phyloP scores from a whole-genome alignment of 2,113 vertebrate genomes.

The Caloenas nicobarica region DNA sequence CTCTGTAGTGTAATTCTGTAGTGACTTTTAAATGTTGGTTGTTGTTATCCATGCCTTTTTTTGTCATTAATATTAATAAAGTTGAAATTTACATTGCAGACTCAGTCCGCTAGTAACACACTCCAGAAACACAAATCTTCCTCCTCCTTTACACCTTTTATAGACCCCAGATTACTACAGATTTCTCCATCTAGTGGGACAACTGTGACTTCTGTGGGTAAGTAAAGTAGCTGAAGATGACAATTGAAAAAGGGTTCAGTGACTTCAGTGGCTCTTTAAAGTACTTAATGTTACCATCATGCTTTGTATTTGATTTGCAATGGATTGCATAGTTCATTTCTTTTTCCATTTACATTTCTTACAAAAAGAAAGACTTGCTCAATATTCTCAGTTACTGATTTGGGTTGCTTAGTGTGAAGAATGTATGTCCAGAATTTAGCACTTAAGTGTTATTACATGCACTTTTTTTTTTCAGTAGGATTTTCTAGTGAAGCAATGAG shows the following conservation, averaged over 20 bases:
- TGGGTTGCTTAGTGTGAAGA: neutral
- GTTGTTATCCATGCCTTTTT: slow-evolving; percentile 57
- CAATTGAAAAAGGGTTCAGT: slow-evolving; percentile 15
- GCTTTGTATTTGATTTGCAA: slow-evolving; percentile 43
- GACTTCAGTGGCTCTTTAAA: slow-evolving; percentile 7
- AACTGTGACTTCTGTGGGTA: slow-evolving; percentile 95
- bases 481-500: slow-evolving; percentile 92
- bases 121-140: slow-evolving; percentile 99
- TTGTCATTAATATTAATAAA: slow-evolving; percentile 77
- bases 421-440: neutral
- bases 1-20: slow-evolving; percentile 16
- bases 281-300: neutral
- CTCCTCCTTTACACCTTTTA: slow-evolving; percentile 99
- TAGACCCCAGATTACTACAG: slow-evolving; percentile 97
- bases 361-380: neutral
- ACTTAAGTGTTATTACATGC: slow-evolving; percentile 5
- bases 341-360: slow-evolving; percentile 62
- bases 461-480: slow-evolving; percentile 78
- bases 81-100: slow-evolving; percentile 86
- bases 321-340: slow-evolving; percentile 45
- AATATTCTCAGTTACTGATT: neutral
- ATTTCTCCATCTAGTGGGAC: slow-evolving; percentile 96
- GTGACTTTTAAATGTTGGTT: slow-evolving; percentile 54
- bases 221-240: slow-evolving; percentile 64
- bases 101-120: slow-evolving; percentile 97